Evolutionary conservation across 1,140 invertebrate genomes (phyloP), one percentile per base, ranked within the genome.

Genomic region (Aphidius gifuensis): DNA sequence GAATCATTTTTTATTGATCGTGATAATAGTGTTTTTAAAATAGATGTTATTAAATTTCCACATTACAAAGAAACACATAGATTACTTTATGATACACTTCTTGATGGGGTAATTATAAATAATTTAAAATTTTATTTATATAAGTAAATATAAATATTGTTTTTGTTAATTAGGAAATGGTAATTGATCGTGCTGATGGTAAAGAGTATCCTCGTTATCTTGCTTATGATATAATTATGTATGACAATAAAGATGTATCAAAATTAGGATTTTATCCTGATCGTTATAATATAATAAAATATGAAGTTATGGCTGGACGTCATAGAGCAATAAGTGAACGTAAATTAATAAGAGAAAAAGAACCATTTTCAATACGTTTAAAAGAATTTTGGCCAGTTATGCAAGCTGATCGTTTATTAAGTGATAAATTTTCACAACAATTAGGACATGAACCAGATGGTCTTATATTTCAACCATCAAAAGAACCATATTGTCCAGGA

Each of bases 401-500:
- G 1, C 84, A 87, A 68, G 82, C 88, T 9, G 78, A 74, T 32
- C 88, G 85, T 72, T 79, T 98, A 16, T 80, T 98, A 11, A 86
- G 90, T 59, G 89, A 92, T 53, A 93, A 94, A 72, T 99, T 99
- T 79, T 85, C 89, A 0, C 88, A 88, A 64, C 85, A 90, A 54
- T 79, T 99, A 3, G 84, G 86, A 23, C 98, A 99, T 74, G 95
- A 99, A 80, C 95, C 97, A 0, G 98, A 99, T 78, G 98, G 98
- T 50, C 83, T 99, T 0, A 96, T 99, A 70, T 99, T 99, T 76
- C 97, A 99, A 76, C 98, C 98, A 1, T 85, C 89, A 0, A 84
- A 86, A 66, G 90, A 93, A 86, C 86, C 88, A 0, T 99, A 99
- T 76, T 80, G 83, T n/a, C 72, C 89, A 43, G 97, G 97, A 2